Percentiles rank a stretch among this genome's conserved stretches.
Evolutionary conservation across 1,140 invertebrate species (phyloP).

Genomic region (Stegodyphus mimosarum): DNA sequence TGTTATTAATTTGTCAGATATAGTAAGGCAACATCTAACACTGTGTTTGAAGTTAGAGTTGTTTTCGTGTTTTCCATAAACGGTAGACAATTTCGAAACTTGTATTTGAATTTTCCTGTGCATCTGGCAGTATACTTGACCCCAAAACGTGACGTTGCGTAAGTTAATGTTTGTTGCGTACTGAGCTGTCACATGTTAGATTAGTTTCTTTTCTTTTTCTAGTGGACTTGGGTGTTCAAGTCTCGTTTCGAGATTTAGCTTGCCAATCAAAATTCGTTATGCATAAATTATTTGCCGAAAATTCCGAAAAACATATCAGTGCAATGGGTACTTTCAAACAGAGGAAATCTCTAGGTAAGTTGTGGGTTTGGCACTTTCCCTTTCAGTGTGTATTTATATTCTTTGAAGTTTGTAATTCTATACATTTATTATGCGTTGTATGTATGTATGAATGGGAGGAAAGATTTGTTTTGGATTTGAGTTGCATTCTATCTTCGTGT

Average conservation of each 20-base stretch:
- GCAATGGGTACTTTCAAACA: constrained; percentile 63
- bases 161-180: constrained; percentile 45
- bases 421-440: no score
- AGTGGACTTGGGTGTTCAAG: background rate
- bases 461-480: no score
- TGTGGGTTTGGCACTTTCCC: constrained; percentile 27
- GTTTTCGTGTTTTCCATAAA: background rate
- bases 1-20: no score
- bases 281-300: constrained; percentile 47
- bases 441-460: no score
- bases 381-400: no score
- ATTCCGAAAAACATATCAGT: constrained; percentile 47
- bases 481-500: no score
- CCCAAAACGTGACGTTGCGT: constrained; percentile 60
- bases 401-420: no score
- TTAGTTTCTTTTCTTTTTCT: constrained; percentile 54
- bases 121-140: no score
- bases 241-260: constrained; percentile 5
- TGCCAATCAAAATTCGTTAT: constrained; percentile 12
- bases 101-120: no score
- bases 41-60: no score
- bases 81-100: no score
- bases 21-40: no score
- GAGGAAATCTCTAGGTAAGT: constrained; percentile 65
- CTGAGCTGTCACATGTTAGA: constrained; percentile 56